These are phyloP conservation scores for Sepioteuthis lessoniana DNA, from an alignment of 2,888 invertebrate species.

Conservation along the genomic window DNA sequence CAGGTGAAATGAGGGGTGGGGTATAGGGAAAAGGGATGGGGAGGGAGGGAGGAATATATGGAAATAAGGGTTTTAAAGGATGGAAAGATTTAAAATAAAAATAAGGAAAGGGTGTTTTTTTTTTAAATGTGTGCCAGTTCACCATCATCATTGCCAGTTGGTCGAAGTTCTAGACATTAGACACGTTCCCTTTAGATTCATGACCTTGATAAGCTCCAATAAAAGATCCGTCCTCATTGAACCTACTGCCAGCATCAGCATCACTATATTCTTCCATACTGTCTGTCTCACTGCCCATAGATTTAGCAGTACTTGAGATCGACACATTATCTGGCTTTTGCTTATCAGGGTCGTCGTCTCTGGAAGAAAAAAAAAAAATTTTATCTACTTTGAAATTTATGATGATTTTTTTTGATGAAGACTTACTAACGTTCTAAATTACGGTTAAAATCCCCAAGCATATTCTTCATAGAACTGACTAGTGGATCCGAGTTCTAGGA, in stretches of 20 bases:
- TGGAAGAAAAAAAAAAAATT: slow-evolving; percentile 39
- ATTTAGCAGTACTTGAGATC: slow-evolving; percentile 57
- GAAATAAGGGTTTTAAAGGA: not conserved
- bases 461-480: not conserved
- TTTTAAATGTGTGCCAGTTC: not conserved
- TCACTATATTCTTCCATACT: slow-evolving; percentile 58
- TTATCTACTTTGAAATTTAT: not conserved
- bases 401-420: not conserved
- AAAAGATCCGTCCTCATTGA: slow-evolving; percentile 59
- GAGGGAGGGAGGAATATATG: not conserved
- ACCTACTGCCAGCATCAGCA: slow-evolving; percentile 55
- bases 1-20: not conserved
- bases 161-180: slow-evolving; percentile 43
- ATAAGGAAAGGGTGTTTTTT: not conserved
- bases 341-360: slow-evolving; percentile 49
- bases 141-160: slow-evolving; percentile 40
- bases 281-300: slow-evolving; percentile 55
- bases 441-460: not conserved
- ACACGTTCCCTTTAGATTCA: slow-evolving; percentile 39
- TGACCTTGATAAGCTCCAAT: slow-evolving; percentile 54
- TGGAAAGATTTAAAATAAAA: not conserved
- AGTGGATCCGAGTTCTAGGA: not conserved
- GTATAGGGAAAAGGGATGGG: not conserved
- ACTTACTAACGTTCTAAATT: not conserved
- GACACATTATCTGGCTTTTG: slow-evolving; percentile 56